Base-by-base conservation (phyloP, 2,797 vertebrate genomes). In the Smutsia temminckii region DNA sequence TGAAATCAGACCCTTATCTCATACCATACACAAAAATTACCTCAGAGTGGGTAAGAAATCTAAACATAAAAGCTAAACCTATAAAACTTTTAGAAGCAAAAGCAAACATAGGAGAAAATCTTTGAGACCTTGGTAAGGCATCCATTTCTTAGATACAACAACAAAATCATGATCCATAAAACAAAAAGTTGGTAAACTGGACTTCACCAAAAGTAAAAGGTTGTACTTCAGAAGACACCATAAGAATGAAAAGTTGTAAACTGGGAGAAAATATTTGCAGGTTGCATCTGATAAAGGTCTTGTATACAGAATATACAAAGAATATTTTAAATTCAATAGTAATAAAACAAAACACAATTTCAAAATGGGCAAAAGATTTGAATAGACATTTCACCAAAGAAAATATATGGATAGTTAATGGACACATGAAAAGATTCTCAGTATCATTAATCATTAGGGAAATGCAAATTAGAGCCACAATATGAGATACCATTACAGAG, bases 181-280 rank as follows among this genome's bases (percentile, higher is more conserved):
- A 66, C 57, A 75, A 91, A 92, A 88, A 89, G 29, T 64, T 79
- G 32, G 90, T 75, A 80, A 83, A 46, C 85, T 78, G 23, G 32
- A 75, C 49, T 83, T 93, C 27, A 86, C 75, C 55, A 91, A 77
- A 96, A 81, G 90, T 85, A 32, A 94, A 97, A 95, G 84, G 23
- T 49, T 79, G n/a, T 32, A 68, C 37, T 89, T 94, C 59, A 91
- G 46, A 85, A 95, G 78, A 80, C 20, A 77, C 9, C 46, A 79
- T 92, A 32, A 83, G 87, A 78, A 91, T 86, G n/a, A 92, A 95
- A 92, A 69, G 12, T 55, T 37, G 74, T n/a, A 68, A 61, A 59
- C 23, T 88, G 68, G n/a, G 57, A 40, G 20, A 85, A 96, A 85
- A 85, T 96, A 85, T 92, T 69, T 94, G 46, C 21, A 92, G 92